Base-by-base conservation (phyloP, 1,140 invertebrate genomes). In the Melipona quadrifasciata region DNA sequence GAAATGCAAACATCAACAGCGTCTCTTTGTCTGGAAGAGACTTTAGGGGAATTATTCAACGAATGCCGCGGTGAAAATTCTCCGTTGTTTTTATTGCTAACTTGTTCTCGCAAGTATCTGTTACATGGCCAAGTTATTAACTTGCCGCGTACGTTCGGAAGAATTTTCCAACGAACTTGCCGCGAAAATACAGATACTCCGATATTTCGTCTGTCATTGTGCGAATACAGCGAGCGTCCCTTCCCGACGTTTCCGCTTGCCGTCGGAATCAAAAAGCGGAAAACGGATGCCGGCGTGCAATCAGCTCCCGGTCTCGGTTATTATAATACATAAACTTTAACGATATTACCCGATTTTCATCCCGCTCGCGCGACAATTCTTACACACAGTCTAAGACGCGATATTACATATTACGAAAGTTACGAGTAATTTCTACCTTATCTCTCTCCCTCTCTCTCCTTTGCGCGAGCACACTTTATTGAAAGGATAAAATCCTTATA, bases 401-500 rank as follows among this genome's bases (percentile, higher is more conserved):
- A 83, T 83, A 83, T 83, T 79, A 85, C 82, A 31, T 74, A 78
- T 72, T 85, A 81, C 76, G 58, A 88, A 80, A 88, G 78, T 88
- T 88, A 88, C 68, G 86, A 85, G 82, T 88, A 85, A 88, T 88
- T 85, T 34, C 34, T 6, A 10, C 53, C 24, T 39, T 71, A 31
- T 21, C 34, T 39, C 34, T 31, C n/a, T 27, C 17, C 31, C 27
- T 53, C 17, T 47, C 21, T 16, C 1, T 55, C 27, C 19, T 5
- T 57, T 11, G 70, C 70, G 6, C 72, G 4, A 10, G 72, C 55
- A 19, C 72, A 71, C 80, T 80, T 88, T 88, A 88, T 89, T 86
- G 87, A 89, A 89, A 88, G 87, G 87, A 89, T 89, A 82, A 89
- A 89, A 82, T 88, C 64, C 83, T 88, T 87, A 88, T 88, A 88